Base-by-base conservation (phyloP, 2,888 invertebrate genomes). In the Orchestes rusci region DNA sequence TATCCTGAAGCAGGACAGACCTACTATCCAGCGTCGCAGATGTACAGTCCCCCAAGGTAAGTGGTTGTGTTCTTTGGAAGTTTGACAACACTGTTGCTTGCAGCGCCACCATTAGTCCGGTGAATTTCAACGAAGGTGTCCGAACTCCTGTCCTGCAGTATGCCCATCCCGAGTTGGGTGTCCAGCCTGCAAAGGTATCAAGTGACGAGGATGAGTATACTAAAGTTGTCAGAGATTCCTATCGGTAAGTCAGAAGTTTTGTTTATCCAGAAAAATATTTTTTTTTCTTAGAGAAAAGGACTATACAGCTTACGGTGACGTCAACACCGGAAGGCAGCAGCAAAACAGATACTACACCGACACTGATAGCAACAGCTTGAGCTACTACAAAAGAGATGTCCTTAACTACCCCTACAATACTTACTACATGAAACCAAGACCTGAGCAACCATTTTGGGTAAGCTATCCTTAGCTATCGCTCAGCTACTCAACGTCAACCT, bases 151-250 rank as follows among this genome's bases (percentile, higher is more conserved):
- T 86, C 2, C 70, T 85, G 1, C 84, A 85, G 57, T 86, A 86
- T 58, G 85, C 85, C 1, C 85, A 86, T 61, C 86, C 86, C 0
- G 86, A 86, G 56, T 66, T 85, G 3, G 86, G 85, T 10, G 79
- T 84, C 0, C 85, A 86, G 61, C 81, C 84, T 0, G 84, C 84
- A 1, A 81, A 80, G 64, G 73, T 32, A 10, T 45, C 45, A 4
- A 43, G 33, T 16, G 46, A 46, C 3, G 50, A 46, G 10, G 43
- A 46, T 2, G 50, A 50, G 15, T 39, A 35, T 13, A 34, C 17
- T 10, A 16, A 10, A 4, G 45, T 39, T 17, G 16, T 49, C 16
- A 34, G 45, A 19, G 50, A 50, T 18, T 50, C 50, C 30, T 50
- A 50, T 18, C 45, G 50, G 50, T 50, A 40, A 39, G 17, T 13